Percentiles rank a stretch among this genome's conserved stretches.
Conservation (phyloP, 2,888 invertebrate species). For the Phanerotoma sp. region DNA sequence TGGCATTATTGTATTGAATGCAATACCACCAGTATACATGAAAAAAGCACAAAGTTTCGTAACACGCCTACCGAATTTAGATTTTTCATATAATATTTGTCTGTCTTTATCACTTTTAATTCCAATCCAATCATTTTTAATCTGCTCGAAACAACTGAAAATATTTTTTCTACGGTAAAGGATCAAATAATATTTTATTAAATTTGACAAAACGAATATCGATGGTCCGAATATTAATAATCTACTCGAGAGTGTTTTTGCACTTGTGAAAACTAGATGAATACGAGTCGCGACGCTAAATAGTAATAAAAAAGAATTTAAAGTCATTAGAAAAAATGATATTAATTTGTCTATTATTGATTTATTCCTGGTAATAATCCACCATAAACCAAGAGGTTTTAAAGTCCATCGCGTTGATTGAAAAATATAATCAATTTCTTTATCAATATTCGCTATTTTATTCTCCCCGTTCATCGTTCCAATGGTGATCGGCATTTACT, state of each 20-base stretch:
- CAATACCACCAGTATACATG: conserved; percentile 5
- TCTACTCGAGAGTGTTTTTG: conserved; percentile 2
- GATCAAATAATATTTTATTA: conserved; percentile 3
- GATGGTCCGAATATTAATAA: conserved; percentile 17
- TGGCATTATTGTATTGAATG: conserved; percentile 16
- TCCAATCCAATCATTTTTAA: conserved; percentile 17
- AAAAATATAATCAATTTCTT: conserved; percentile 21
- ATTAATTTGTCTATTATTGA: conserved; percentile 10
- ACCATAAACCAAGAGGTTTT: conserved; percentile 27
- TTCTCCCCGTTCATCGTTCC: no score
- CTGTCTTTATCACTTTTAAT: conserved; percentile 8
- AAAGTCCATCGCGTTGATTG: conserved; percentile 24
- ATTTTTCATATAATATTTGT: conserved; percentile 2
- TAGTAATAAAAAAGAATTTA: conserved; percentile 5
- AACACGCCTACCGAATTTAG: neutral
- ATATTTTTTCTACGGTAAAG: neutral
- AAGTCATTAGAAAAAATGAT: conserved; percentile 7
- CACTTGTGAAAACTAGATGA: conserved; percentile 10
- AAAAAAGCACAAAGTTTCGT: neutral
- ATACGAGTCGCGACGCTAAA: conserved; percentile 6
- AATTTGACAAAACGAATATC: neutral
- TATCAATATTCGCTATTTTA: no score
- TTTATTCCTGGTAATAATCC: neutral
- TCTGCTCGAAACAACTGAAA: conserved; percentile 13
- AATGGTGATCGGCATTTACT: no score